Percentiles rank a stretch among this genome's conserved stretches.
phyloP scores from a whole-genome alignment of 2,113 vertebrate genomes.

The human (Homo sapiens) region DNA sequence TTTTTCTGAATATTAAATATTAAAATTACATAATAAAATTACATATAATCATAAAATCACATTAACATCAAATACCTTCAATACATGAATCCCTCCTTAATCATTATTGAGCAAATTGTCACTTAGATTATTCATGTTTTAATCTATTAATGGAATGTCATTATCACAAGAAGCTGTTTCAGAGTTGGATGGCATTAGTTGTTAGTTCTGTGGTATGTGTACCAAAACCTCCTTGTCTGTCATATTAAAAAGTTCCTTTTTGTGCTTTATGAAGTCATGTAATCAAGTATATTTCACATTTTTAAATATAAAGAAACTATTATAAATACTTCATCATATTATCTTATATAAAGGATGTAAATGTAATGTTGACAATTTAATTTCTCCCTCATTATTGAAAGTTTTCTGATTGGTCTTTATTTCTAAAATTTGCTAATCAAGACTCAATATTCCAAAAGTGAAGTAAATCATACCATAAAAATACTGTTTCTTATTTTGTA shows the following conservation, averaged over 20 bases:
- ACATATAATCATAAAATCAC: background rate
- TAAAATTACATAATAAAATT: background rate
- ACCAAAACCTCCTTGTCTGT: background rate
- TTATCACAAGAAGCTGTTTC: background rate
- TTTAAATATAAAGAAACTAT: background rate
- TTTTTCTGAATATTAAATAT: background rate
- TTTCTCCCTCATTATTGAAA: background rate
- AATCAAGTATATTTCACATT: background rate
- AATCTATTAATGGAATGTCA: background rate
- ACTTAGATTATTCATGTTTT: background rate
- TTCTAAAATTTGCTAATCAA: background rate
- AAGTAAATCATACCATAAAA: background rate
- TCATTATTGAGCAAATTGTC: background rate
- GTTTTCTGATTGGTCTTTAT: background rate
- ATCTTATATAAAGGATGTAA: background rate
- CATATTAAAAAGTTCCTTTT: background rate
- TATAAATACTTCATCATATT: background rate
- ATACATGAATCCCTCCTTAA: background rate
- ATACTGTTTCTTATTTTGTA: background rate
- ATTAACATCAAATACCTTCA: background rate
- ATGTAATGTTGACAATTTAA: background rate
- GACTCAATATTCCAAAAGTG: background rate
- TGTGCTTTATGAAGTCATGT: background rate
- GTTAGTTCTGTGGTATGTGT: background rate
- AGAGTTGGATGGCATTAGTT: background rate